Conservation (phyloP, 1,140 invertebrate genomes). For the Pseudomyrmex flavicornis region DNA sequence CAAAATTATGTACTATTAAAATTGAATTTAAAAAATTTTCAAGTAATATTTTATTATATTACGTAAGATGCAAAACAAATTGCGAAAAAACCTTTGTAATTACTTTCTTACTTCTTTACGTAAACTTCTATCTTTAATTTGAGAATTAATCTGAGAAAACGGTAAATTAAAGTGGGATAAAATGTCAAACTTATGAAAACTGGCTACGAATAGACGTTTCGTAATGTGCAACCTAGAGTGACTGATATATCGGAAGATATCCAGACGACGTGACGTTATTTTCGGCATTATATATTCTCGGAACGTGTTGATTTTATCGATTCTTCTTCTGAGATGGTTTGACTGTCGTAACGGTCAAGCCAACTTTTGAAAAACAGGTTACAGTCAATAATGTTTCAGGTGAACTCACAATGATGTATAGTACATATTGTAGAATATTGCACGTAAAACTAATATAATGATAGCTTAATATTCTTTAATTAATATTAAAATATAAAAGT, state of each 20-base stretch:
- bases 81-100: not conserved
- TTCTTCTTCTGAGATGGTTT: not conserved
- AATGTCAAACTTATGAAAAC: not conserved
- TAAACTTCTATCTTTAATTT: not conserved
- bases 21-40: not conserved
- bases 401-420: not conserved
- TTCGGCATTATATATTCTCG: conserved; percentile 6
- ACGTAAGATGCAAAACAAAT: not conserved
- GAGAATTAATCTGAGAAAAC: not conserved
- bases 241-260: conserved; percentile 7
- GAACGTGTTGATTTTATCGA: conserved; percentile 32
- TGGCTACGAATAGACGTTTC: not conserved
- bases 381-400: not conserved
- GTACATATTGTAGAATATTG: not conserved
- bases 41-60: not conserved
- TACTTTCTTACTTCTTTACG: not conserved
- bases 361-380: not conserved
- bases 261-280: conserved; percentile 9
- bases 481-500: not conserved
- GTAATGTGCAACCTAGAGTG: not conserved
- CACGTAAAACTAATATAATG: not conserved
- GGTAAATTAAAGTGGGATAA: not conserved
- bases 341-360: not conserved
- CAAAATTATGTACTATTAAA: not conserved
- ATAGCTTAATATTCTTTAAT: not conserved